Percentiles rank a stretch among this genome's conserved stretches.
Evolutionary conservation across 2,797 vertebrate species (phyloP).

Genomic region (Pseudochaenichthys georgianus): DNA sequence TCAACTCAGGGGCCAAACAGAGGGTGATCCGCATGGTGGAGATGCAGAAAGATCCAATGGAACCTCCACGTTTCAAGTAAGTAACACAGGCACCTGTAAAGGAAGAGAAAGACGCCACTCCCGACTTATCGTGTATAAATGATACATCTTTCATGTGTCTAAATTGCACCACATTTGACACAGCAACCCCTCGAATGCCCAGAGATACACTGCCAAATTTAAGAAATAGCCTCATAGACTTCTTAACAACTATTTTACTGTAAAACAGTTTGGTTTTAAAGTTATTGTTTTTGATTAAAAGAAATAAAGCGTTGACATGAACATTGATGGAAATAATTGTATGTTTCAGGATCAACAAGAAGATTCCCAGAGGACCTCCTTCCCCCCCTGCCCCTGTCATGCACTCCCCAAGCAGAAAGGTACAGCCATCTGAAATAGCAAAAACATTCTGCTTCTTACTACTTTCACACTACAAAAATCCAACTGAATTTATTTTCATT

Average conservation of each 20-base stretch:
- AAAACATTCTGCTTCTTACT: not conserved
- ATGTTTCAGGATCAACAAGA: conserved; percentile 95
- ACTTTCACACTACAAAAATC: not conserved
- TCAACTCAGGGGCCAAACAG: conserved; percentile 98
- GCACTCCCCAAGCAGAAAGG: conserved; percentile 99
- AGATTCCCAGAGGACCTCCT: conserved; percentile 97
- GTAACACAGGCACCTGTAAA: conserved; percentile 13
- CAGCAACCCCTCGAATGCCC: too few species aligned
- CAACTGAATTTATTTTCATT: not conserved
- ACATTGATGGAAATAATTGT: not conserved
- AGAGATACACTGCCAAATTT: too few species aligned
- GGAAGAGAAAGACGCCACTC: too few species aligned
- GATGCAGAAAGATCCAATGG: conserved; percentile 99
- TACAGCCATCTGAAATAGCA: conserved; percentile 62
- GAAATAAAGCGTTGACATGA: too few species aligned
- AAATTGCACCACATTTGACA: too few species aligned
- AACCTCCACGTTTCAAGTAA: conserved; percentile 98
- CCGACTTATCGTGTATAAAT: too few species aligned
- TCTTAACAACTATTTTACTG: too few species aligned
- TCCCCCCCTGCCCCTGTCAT: conserved; percentile 98
- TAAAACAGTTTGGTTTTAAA: too few species aligned
- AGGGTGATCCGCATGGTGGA: conserved; percentile 99
- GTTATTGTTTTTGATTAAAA: too few species aligned
- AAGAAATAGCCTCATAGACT: too few species aligned
- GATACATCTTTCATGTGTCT: too few species aligned